phyloP scores from a whole-genome alignment of 2,888 invertebrate genomes.

The Polymixis flavicincta region DNA sequence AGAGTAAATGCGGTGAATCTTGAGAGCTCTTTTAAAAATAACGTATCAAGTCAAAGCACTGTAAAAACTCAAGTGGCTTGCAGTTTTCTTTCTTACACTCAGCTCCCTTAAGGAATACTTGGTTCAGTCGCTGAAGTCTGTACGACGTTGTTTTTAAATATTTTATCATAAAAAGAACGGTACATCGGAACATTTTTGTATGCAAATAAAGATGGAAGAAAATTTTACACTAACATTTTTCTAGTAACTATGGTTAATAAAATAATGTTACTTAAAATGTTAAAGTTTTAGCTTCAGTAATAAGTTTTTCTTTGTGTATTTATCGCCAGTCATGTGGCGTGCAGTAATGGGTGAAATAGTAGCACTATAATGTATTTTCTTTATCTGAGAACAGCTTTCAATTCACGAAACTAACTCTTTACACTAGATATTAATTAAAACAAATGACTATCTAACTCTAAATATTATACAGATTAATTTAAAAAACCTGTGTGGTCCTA shows the following conservation, averaged over 20 bases:
- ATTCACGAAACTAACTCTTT: too few species aligned
- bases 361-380: too few species aligned
- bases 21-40: slow-evolving; percentile 70
- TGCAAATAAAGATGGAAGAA: slow-evolving; percentile 37
- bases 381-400: too few species aligned
- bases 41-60: slow-evolving; percentile 71
- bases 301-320: neutral
- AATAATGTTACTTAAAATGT: neutral
- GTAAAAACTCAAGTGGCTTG: slow-evolving; percentile 75
- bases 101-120: slow-evolving; percentile 68
- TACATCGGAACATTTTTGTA: slow-evolving; percentile 52
- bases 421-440: too few species aligned
- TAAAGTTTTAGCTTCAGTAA: neutral
- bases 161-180: slow-evolving; percentile 70
- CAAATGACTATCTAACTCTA: too few species aligned
- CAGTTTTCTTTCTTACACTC: slow-evolving; percentile 74
- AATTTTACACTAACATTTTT: slow-evolving; percentile 46
- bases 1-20: slow-evolving; percentile 60
- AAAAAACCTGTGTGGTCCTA: too few species aligned
- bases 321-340: too few species aligned
- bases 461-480: too few species aligned
- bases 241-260: slow-evolving; percentile 19
- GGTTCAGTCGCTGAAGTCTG: slow-evolving; percentile 67
- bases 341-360: neutral
- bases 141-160: slow-evolving; percentile 71